Percentiles rank a stretch among this genome's conserved stretches.
Conservation (phyloP, 2,113 vertebrate species). For the Larimichthys polyactis region DNA sequence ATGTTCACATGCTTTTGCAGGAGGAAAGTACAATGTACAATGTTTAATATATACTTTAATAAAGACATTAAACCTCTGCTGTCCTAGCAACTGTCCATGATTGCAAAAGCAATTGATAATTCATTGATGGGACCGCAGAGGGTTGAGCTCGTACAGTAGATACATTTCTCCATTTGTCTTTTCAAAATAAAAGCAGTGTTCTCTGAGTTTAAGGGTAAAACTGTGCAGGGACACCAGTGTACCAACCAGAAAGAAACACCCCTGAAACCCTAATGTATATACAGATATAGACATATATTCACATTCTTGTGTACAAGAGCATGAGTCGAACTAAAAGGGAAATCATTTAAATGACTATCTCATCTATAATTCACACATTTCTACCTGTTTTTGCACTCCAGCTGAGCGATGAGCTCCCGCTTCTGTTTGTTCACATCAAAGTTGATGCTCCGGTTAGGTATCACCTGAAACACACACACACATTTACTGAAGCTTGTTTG, state of each 20-base stretch:
- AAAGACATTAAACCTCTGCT: no score
- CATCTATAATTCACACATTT: background rate
- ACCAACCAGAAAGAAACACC: background rate
- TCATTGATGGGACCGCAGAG: no score
- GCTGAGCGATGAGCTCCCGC: constrained; percentile 94
- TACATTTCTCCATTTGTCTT: background rate
- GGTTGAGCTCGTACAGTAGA: background rate
- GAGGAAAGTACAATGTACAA: background rate
- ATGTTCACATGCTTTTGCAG: background rate
- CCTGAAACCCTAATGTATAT: background rate
- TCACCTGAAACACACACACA: constrained; percentile 80
- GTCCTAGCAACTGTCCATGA: no score
- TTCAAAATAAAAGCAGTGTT: background rate
- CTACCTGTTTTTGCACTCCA: constrained; percentile 97
- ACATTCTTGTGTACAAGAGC: background rate
- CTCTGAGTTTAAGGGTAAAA: background rate
- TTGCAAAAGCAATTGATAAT: no score
- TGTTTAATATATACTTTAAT: background rate
- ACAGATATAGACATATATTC: background rate
- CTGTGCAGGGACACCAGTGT: background rate
- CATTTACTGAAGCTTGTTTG: background rate
- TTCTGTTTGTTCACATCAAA: constrained; percentile 95
- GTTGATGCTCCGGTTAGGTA: constrained; percentile 88
- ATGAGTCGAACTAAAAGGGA: background rate
- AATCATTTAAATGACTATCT: background rate